phyloP scores from a whole-genome alignment of 2,113 vertebrate species.

The Dendrocopos noguchii region DNA sequence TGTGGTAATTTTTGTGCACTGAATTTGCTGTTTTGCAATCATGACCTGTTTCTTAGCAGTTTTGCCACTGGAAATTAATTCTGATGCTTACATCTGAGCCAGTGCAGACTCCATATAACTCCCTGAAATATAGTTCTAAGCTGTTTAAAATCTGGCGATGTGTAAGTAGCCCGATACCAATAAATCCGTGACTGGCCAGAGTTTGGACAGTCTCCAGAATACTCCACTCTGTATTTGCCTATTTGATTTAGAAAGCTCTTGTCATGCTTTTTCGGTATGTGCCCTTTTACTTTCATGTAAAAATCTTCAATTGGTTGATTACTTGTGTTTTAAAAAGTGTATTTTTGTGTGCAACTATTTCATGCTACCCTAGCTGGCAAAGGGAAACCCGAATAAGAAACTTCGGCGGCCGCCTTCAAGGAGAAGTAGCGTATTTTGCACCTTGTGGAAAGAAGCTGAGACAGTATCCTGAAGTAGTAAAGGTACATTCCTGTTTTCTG shows the following conservation, averaged over 20 bases:
- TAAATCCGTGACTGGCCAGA: not conserved
- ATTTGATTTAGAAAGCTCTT: not conserved
- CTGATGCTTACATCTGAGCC: not conserved
- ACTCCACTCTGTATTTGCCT: not conserved
- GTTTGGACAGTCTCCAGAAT: not conserved
- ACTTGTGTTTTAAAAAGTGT: not conserved
- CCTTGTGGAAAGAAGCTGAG: conserved; percentile 96
- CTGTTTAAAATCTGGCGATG: not conserved
- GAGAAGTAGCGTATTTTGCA: conserved; percentile 92
- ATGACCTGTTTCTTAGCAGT: not conserved
- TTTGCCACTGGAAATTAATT: not conserved
- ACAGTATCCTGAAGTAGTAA: conserved; percentile 94
- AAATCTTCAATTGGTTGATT: not conserved
- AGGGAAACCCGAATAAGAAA: conserved; percentile 92
- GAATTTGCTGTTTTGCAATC: not conserved
- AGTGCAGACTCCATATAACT: not conserved
- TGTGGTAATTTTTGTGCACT: not conserved
- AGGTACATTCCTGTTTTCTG: conserved; percentile 78
- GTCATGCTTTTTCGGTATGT: not conserved
- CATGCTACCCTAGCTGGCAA: conserved; percentile 85
- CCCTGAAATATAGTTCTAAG: not conserved
- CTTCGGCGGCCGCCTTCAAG: conserved; percentile 88
- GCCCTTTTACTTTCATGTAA: not conserved
- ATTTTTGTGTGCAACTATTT: conserved; percentile 54
- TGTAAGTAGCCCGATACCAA: not conserved